These are phyloP conservation scores for Diorhabda carinulata DNA, from an alignment of 1,140 invertebrate species.

Conservation along the genomic window DNA sequence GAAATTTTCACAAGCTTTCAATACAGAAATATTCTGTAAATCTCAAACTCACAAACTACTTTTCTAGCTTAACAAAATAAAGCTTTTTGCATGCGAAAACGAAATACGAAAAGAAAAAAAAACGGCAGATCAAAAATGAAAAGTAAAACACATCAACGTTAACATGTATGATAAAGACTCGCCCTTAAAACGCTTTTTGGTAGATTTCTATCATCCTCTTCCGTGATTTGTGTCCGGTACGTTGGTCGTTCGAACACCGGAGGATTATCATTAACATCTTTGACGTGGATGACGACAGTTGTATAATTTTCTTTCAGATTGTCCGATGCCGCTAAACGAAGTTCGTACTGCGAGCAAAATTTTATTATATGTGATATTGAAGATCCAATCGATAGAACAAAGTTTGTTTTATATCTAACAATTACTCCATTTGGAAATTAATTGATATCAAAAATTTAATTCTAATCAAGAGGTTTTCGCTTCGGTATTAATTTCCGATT, in stretches of 20 bases:
- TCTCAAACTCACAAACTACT: too few relatives aligned
- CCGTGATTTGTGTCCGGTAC: conserved; percentile 91
- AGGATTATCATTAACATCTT: conserved; percentile 86
- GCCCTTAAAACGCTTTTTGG: conserved; percentile 89
- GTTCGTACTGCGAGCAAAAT: conserved; percentile 70
- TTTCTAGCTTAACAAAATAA: neutral
- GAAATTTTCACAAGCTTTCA: too few relatives aligned
- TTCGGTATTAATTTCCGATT: too few relatives aligned
- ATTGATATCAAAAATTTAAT: too few relatives aligned
- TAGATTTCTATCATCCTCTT: conserved; percentile 90
- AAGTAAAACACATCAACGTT: conserved; percentile 6
- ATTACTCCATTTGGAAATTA: too few relatives aligned
- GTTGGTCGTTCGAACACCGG: conserved; percentile 89
- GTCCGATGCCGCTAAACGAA: conserved; percentile 88
- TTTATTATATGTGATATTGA: too few relatives aligned
- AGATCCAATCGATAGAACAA: too few relatives aligned
- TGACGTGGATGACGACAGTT: conserved; percentile 91
- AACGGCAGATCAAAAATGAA: neutral
- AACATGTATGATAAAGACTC: conserved; percentile 33
- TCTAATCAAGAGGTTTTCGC: too few relatives aligned
- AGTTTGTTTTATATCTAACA: too few relatives aligned
- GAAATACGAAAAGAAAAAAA: neutral
- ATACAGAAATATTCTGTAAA: too few relatives aligned
- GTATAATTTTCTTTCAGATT: conserved; percentile 95
- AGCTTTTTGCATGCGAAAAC: neutral